Evolutionary conservation across 2,113 vertebrate genomes (phyloP), one percentile per base, ranked within the genome.

Genomic region (Microcebus jonahi): DNA sequence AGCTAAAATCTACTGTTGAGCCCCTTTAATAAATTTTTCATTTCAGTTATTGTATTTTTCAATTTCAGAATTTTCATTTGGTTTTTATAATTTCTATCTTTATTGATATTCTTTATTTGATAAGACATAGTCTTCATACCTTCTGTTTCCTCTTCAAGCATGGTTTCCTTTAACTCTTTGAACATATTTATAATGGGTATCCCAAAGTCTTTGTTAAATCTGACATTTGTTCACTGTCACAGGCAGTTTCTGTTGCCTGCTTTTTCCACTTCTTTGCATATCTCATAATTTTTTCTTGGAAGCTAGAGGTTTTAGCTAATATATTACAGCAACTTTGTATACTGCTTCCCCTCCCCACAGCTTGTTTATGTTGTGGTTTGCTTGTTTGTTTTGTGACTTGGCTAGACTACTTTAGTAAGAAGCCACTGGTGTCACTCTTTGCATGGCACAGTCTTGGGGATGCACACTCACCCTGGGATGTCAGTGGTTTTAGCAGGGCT

Each of bases 1-100:
- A 71, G 63, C 42, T 79, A 50, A 85, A 91, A 85, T 68, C 42
- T 90, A 77, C 48, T 85, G 34, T 11, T 95, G 71, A 79, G 61
- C 3, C 8, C 50, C 50, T 70, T 61, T 61, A 85, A 59, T 50
- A 20, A 84, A 59, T 48, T 76, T 76, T 76, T 48, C 42, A 76
- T 76, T 76, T 70, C 4, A 8, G 57, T 79, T 85, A 86, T 17
- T 79, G 10, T 36, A 91, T 31, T 77, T 84, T 70, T 55, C 57
- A 95, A 85, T 42, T 79, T 81, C 61, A 70, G 14, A 91, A n/a
- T 85, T 95, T 91, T 27, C 81, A 61, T 70, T 50, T 48, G 50
- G 50, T 53, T 85, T 23, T 84, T 77, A 12, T 48, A 10, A 77
- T 70, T 79, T 79, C 71, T 77, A 18, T 84, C 23, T 75, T 84